phyloP scores from a whole-genome alignment of 2,797 vertebrate genomes.

The Cheirogaleus major region DNA sequence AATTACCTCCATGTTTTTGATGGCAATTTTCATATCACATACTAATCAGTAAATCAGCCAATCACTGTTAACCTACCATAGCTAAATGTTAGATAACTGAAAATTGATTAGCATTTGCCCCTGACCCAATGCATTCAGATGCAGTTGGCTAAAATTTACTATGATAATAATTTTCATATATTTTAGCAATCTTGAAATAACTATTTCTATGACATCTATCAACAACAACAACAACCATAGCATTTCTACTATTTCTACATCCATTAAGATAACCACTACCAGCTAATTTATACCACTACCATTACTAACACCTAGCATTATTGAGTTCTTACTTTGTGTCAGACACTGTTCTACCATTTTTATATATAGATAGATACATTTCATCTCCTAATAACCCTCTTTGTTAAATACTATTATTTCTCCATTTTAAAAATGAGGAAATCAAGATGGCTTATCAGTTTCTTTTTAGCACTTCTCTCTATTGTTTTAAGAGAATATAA shows the following conservation, averaged over 20 bases:
- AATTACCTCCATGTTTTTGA: background rate
- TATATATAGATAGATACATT: background rate
- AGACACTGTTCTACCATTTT: background rate
- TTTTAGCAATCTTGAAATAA: background rate
- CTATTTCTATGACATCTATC: background rate
- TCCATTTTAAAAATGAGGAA: background rate
- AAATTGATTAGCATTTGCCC: slow-evolving; percentile 16
- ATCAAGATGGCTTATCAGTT: background rate
- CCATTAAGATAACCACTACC: background rate
- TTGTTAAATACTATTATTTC: background rate
- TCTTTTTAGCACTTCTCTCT: background rate
- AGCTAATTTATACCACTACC: background rate
- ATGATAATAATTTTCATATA: background rate
- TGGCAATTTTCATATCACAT: slow-evolving; percentile 38
- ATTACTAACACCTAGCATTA: background rate
- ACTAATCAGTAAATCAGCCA: background rate
- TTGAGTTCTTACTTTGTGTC: background rate
- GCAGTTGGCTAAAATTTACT: background rate
- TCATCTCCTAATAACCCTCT: background rate
- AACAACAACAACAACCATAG: background rate
- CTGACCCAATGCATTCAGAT: background rate
- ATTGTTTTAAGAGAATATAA: background rate
- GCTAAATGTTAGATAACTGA: slow-evolving; percentile 52
- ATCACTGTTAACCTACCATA: slow-evolving; percentile 9
- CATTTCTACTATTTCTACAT: background rate